Conservation (phyloP, 2,113 vertebrate genomes). For the Nesospiza acunhae region DNA sequence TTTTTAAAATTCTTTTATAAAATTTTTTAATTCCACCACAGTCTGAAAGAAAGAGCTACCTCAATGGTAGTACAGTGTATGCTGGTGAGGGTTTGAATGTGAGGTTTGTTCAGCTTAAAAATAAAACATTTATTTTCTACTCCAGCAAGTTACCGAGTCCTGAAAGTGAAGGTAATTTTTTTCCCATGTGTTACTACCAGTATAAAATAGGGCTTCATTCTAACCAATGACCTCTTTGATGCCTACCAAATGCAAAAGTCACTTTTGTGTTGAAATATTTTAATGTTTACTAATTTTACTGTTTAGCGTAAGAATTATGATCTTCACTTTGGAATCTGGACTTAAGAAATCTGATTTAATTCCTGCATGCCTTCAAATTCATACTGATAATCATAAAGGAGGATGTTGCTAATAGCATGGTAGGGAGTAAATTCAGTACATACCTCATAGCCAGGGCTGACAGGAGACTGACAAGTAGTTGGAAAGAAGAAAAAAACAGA, state of each 20-base stretch:
- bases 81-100: not conserved
- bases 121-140: not conserved
- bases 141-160: not conserved
- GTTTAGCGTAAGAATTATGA: not conserved
- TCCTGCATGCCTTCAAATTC: not conserved
- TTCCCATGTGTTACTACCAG: not conserved
- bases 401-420: not conserved
- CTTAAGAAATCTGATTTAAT: not conserved
- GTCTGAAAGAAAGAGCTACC: not conserved
- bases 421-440: conserved; percentile 58
- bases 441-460: conserved; percentile 92
- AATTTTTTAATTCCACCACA: not conserved
- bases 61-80: not conserved
- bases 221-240: not conserved
- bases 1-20: not conserved
- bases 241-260: not conserved
- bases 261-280: not conserved
- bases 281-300: not conserved
- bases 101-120: not conserved
- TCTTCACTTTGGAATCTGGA: not conserved
- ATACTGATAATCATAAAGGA: not conserved
- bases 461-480: conserved; percentile 81
- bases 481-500: conserved; percentile 48
- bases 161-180: not conserved
- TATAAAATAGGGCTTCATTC: not conserved